Base-by-base conservation (phyloP, 1,140 invertebrate species). In the Brachionus rotundiformis region DNA sequence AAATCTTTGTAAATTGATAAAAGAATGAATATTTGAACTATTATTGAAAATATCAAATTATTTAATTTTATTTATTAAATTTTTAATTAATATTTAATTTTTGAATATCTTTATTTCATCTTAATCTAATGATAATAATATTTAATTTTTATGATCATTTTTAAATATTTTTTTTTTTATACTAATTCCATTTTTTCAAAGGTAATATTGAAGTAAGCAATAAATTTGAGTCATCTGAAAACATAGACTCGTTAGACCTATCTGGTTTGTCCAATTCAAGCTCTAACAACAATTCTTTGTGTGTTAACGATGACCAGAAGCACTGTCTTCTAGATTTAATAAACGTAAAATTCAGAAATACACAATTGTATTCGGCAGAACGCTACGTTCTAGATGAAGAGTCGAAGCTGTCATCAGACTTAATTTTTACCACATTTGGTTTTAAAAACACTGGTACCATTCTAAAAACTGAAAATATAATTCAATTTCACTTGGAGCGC, bases 191-290 rank as follows among this genome's bases (percentile, higher is more conserved):
- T 39, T 39, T 39, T 87, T 89, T 97, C n/a, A n/a, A n/a, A 1
- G 93, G 93, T 3, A 91, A 92, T 85, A 89, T 98, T 2, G 91
- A 91, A 2, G 90, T 96, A 2, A 91, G 89, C 63, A 98, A 97
- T 87, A 89, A 88, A 86, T 90, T 90, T 83, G 79, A 86, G 13
- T 84, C 84, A 68, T 86, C 86, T 82, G 86, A 85, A 33, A 65
- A 84, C 16, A 11, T 79, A 41, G 86, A 85, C 23, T 87, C 85
- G 16, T 83, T 65, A 8, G 39, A 41, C 11, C 4, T 54, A 3
- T 44, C 82, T 16, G 16, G 59, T 19, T 29, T 19, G 7, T 61
- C 81, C 11, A 59, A 82, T 27, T 16, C 63, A 33, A 68, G 63
- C 33, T 68, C 63, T 3, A 31, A 11, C n/a, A 61, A 77, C 39